Percentiles rank a stretch among this genome's conserved stretches.
Conservation (phyloP, 1,140 invertebrate genomes). For the Ceratitis capitata region DNA sequence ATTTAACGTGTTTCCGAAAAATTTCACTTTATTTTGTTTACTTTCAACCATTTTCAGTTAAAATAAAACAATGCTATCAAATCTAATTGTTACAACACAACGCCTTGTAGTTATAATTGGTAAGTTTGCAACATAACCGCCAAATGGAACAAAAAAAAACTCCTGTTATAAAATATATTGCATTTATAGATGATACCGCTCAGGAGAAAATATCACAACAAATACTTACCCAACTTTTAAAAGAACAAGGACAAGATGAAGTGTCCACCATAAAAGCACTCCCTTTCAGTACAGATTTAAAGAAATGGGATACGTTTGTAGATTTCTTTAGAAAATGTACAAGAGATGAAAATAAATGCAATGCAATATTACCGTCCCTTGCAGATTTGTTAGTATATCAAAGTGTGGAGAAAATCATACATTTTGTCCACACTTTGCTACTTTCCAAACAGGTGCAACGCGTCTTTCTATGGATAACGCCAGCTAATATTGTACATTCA, state of each 20-base stretch:
- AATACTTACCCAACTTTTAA: slow-evolving; percentile 54
- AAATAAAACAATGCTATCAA: slow-evolving; percentile 56
- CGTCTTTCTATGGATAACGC: slow-evolving; percentile 57
- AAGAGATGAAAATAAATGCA: slow-evolving; percentile 46
- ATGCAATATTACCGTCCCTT: slow-evolving; percentile 57
- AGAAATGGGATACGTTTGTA: slow-evolving; percentile 50
- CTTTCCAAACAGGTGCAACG: slow-evolving; percentile 53
- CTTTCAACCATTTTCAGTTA: not conserved
- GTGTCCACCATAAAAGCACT: slow-evolving; percentile 48
- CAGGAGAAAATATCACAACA: slow-evolving; percentile 57
- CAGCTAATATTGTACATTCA: slow-evolving; percentile 48
- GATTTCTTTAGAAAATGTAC: slow-evolving; percentile 48
- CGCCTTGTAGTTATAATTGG: slow-evolving; percentile 59
- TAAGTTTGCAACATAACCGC: slow-evolving; percentile 43
- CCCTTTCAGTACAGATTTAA: slow-evolving; percentile 49
- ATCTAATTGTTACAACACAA: slow-evolving; percentile 56
- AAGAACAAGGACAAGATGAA: slow-evolving; percentile 55
- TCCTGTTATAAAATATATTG: not conserved
- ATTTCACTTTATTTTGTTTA: not conserved
- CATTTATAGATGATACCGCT: slow-evolving; percentile 55
- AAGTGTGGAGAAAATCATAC: slow-evolving; percentile 51
- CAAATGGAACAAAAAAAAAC: not conserved
- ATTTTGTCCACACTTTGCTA: slow-evolving; percentile 52
- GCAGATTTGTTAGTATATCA: slow-evolving; percentile 57
- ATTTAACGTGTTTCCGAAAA: not conserved